Evolutionary conservation across 2,113 vertebrate genomes (phyloP).

Genomic region (Myotis lucifugus): DNA sequence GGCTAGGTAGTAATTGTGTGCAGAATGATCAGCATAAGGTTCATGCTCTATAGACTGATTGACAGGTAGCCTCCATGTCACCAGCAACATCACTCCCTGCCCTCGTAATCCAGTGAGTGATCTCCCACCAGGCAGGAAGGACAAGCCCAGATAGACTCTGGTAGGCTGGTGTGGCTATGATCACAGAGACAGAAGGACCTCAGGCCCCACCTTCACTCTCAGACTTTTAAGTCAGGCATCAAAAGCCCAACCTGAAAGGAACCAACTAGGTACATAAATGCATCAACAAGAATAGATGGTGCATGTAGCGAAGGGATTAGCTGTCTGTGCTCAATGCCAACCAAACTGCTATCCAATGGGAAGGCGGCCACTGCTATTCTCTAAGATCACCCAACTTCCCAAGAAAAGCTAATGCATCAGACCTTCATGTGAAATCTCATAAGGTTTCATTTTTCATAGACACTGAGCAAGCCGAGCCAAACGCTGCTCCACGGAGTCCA

Average conservation of each 20-base stretch:
- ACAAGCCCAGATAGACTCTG: not conserved
- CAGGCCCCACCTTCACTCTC: not conserved
- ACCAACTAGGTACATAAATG: not conserved
- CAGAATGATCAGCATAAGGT: not conserved
- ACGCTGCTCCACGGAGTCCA: not conserved
- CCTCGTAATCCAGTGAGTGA: too few relatives aligned
- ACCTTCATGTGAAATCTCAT: not conserved
- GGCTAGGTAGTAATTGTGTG: not conserved
- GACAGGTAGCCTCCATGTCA: not conserved
- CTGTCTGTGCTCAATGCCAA: not conserved
- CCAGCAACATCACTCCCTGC: not conserved
- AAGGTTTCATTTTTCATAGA: not conserved
- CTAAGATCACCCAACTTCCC: not conserved
- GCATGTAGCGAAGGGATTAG: not conserved
- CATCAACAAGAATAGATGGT: not conserved
- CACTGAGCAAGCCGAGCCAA: not conserved
- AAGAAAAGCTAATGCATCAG: not conserved
- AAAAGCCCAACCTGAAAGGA: not conserved
- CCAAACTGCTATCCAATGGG: not conserved
- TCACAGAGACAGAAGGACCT: not conserved
- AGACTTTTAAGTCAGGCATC: not conserved
- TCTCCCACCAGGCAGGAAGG: not conserved
- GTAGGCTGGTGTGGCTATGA: not conserved
- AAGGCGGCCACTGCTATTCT: not conserved
- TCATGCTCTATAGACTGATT: accelerated